Evolutionary conservation across 2,797 vertebrate species (phyloP), one percentile per base, ranked within the genome.

Genomic region (Tapera naevia): DNA sequence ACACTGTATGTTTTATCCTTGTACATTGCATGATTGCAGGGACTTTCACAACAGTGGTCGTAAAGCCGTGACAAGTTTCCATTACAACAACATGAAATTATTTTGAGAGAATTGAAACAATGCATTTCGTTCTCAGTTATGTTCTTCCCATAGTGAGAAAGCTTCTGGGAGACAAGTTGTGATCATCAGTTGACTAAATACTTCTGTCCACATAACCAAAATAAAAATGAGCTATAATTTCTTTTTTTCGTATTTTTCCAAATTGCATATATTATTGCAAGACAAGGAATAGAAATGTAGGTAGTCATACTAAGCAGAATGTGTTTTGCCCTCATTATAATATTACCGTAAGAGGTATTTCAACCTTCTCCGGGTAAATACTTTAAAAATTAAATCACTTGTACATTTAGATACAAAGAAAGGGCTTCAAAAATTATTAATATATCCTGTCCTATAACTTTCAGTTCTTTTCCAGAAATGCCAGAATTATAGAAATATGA

Each of bases 1-100:
- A 17, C 22, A 1, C 3, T 53, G 1, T 22, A 15, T 3, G 0
- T 39, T 39, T 66, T n/a, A 79, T 56, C 24, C 16, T 45, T 51
- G 4, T 35, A 9, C n/a, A 10, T 35, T 43, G 12, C 21, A 24
- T 7, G 4, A 8, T 60, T 66, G 22, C 25, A 75, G 32, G 62
- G 12, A 8, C 3, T 30, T 74, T 78, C 23, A 50, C 11, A 12
- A 2, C 22, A n/a, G 15, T 43, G 13, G 7, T 76, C 32, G 54
- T 27, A 82, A 85, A 76, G 27, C 13, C 16, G 17, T 37, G 13
- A 13, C 2, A 48, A 61, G 5, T 32, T 72, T 85, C 39, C 17
- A 33, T 22, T 57, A 13, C 11, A 80, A 27, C 3, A 69, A 33
- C 11, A 72, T 0, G 15, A 45, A 75, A 33, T 50, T 64, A 4